Percentiles rank a stretch among this genome's conserved stretches.
phyloP scores from a whole-genome alignment of 2,888 invertebrate species.

The Pristionchus japonicus region DNA sequence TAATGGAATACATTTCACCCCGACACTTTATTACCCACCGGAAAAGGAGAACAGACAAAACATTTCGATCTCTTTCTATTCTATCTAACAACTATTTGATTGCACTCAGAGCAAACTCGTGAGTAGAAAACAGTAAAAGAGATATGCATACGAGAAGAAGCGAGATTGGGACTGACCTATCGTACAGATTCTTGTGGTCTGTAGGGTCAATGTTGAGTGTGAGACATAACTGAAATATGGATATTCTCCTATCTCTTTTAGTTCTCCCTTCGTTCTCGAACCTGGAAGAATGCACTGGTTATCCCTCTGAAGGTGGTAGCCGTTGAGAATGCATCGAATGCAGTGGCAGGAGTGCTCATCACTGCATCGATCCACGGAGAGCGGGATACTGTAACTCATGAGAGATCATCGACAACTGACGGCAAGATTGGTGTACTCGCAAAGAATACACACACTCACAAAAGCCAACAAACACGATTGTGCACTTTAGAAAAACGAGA shows the following conservation, averaged over 20 bases:
- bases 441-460: neutral
- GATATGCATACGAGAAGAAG: neutral
- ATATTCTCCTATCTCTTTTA: neutral
- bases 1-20: neutral
- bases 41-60: neutral
- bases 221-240: conserved; percentile 51
- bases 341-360: conserved; percentile 4
- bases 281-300: conserved; percentile 39
- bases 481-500: conserved; percentile 15
- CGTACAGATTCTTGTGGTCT: conserved; percentile 58
- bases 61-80: neutral
- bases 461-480: conserved; percentile 33
- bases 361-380: neutral
- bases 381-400: neutral
- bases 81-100: neutral
- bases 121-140: neutral
- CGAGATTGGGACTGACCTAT: conserved; percentile 51
- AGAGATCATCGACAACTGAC: neutral
- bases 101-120: neutral
- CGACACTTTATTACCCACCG: neutral
- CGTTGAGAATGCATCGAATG: conserved; percentile 44
- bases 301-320: conserved; percentile 35
- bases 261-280: neutral
- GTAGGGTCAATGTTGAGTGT: conserved; percentile 57
- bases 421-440: neutral